A percentile compares a stretch with the other conserved stretches of the same genome.
phyloP scores from a whole-genome alignment of 2,797 vertebrate species.

The Artibeus jamaicensis region DNA sequence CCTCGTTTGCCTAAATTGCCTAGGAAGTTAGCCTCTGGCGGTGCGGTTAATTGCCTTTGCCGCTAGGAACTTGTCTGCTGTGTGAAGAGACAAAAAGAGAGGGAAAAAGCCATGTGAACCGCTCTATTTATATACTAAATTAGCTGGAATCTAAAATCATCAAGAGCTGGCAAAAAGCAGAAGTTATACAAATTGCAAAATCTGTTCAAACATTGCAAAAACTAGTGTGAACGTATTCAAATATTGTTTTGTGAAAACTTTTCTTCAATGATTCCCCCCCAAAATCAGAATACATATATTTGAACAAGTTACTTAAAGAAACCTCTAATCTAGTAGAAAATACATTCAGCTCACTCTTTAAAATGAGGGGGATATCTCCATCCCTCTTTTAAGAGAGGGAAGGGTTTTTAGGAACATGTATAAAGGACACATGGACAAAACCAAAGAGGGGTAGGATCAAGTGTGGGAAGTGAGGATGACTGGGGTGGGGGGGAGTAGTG shows the following conservation, averaged over 20 bases:
- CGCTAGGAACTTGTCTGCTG: conserved; percentile 39
- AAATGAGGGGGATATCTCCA: too few species aligned
- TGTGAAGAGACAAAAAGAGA: conserved; percentile 39
- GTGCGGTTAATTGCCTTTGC: conserved; percentile 44
- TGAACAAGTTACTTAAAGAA: neutral
- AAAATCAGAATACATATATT: neutral
- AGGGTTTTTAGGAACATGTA: too few species aligned
- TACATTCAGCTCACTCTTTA: neutral
- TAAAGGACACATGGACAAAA: too few species aligned
- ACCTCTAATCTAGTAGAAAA: neutral
- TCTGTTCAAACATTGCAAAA: neutral
- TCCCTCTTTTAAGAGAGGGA: too few species aligned
- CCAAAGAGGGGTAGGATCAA: too few species aligned
- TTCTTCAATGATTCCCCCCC: neutral
- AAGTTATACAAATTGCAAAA: neutral
- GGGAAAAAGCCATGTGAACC: neutral
- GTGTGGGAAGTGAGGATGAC: too few species aligned
- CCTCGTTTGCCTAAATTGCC: conserved; percentile 63
- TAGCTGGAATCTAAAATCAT: conserved; percentile 29
- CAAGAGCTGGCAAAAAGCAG: conserved; percentile 2
- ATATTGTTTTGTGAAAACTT: neutral
- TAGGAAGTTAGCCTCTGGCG: conserved; percentile 36
- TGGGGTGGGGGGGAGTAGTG: too few species aligned
- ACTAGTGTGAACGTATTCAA: neutral
- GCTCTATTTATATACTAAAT: conserved; percentile 42